phyloP scores from a whole-genome alignment of 1,140 invertebrate species.

The Drosophila dunni region DNA sequence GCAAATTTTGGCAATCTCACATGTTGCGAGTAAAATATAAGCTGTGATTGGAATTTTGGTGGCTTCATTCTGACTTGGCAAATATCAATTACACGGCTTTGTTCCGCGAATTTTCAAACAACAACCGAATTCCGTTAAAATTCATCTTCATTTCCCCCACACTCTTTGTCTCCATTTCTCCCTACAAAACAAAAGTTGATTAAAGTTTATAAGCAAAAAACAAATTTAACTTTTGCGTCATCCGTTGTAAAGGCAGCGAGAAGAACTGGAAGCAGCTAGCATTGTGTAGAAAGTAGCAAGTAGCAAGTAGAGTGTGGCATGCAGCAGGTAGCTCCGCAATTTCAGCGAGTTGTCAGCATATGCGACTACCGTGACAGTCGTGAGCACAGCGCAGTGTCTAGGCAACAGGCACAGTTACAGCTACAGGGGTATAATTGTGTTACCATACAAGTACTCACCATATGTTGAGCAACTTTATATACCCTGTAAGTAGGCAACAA shows the following conservation, averaged over 20 bases:
- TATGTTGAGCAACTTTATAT: conserved; percentile 16
- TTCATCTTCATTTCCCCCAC: not conserved
- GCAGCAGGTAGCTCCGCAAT: conserved; percentile 30
- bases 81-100: conserved; percentile 70
- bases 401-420: conserved; percentile 6
- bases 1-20: not conserved
- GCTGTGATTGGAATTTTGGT: conserved; percentile 34
- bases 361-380: conserved; percentile 29
- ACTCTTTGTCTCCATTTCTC: conserved; percentile 13
- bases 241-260: conserved; percentile 38
- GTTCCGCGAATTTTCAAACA: conserved; percentile 57
- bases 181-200: conserved; percentile 62
- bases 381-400: not conserved
- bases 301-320: not conserved
- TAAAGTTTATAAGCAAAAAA: conserved; percentile 73
- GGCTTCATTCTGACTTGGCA: conserved; percentile 35
- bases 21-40: conserved; percentile 28
- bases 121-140: conserved; percentile 29
- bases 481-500: not conserved
- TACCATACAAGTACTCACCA: conserved; percentile 27
- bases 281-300: not conserved
- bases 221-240: conserved; percentile 81
- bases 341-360: conserved; percentile 37
- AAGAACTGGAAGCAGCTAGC: conserved; percentile 23
- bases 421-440: conserved; percentile 24